Percentiles rank a stretch among this genome's conserved stretches.
Conservation (phyloP, 2,113 vertebrate species). For the Cacatua alba region DNA sequence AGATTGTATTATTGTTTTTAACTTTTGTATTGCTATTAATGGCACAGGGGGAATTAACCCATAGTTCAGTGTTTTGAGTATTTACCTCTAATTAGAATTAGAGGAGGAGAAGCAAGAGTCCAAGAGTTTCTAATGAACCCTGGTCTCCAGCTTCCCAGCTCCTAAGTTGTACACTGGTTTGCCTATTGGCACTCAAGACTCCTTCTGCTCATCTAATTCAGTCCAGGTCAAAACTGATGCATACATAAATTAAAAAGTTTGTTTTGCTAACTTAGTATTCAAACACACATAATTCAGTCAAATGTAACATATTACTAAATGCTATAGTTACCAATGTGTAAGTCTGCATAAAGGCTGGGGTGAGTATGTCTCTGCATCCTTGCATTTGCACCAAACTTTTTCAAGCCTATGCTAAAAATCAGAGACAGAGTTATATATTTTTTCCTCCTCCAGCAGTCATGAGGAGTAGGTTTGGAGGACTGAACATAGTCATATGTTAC, state of each 20-base stretch:
- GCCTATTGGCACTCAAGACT: neutral
- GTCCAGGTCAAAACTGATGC: neutral
- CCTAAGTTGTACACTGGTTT: neutral
- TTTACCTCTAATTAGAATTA: neutral
- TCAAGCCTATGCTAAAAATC: neutral
- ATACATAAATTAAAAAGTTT: neutral
- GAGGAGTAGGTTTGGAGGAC: neutral
- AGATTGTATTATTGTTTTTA: neutral
- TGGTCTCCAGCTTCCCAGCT: neutral
- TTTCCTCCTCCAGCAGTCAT: neutral
- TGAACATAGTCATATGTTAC: neutral
- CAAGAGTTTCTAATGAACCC: neutral
- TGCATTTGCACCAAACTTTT: neutral
- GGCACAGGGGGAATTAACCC: neutral
- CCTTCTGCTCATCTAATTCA: neutral
- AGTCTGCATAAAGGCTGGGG: neutral
- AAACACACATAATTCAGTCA: neutral
- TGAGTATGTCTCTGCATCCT: neutral
- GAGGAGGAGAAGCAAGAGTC: neutral
- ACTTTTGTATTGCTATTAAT: neutral
- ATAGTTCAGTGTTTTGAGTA: neutral
- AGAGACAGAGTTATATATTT: neutral
- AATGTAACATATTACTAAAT: neutral
- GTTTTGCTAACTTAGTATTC: neutral
- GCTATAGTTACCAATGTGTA: neutral